Evolutionary conservation across 2,797 vertebrate species (phyloP).

Genomic region (Cossypha niveicapilla): DNA sequence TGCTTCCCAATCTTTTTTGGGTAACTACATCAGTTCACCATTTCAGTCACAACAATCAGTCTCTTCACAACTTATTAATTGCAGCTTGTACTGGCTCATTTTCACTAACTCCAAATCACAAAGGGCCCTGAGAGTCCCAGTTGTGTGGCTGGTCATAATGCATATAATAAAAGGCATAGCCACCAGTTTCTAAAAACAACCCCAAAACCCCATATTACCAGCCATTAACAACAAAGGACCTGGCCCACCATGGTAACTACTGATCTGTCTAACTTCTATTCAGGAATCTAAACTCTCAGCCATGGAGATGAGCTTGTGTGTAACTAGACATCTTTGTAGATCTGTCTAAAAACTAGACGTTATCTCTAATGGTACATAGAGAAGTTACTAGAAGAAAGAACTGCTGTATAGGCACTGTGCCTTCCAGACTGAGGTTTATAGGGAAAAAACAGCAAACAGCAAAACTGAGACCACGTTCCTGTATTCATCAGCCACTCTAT

Average conservation of each 20-base stretch:
- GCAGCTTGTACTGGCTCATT: neutral
- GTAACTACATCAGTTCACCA: constrained; percentile 15
- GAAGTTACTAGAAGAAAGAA: neutral
- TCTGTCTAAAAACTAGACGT: neutral
- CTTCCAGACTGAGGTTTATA: neutral
- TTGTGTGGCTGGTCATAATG: neutral
- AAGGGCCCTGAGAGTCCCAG: neutral
- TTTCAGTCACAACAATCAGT: constrained; percentile 26
- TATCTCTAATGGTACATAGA: neutral
- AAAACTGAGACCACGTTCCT: neutral
- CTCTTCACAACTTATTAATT: constrained; percentile 61
- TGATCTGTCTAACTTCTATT: neutral
- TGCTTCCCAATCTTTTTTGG: constrained; percentile 35
- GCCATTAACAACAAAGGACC: neutral
- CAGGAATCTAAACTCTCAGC: neutral
- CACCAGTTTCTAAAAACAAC: neutral
- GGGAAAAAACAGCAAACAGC: neutral
- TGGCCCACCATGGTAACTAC: neutral
- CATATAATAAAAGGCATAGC: neutral
- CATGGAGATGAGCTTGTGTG: neutral
- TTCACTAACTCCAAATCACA: neutral
- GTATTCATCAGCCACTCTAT: neutral
- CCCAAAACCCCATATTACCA: accelerated
- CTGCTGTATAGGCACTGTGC: neutral
- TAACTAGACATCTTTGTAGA: neutral